phyloP scores from a whole-genome alignment of 2,797 vertebrate genomes.

The Oryzias sinensis region DNA sequence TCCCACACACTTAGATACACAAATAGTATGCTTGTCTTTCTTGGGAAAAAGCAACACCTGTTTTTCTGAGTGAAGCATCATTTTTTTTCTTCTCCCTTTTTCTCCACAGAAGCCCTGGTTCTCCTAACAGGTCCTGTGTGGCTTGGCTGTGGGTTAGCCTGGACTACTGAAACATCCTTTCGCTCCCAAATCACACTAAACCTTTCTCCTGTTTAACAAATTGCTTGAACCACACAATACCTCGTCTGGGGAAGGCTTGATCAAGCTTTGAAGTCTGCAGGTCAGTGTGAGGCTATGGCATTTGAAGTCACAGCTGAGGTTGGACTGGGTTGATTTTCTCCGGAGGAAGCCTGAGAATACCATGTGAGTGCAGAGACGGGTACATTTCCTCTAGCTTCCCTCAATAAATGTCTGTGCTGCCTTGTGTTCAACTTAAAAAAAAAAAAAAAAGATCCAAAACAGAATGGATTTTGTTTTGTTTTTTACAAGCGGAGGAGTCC shows the following conservation, averaged over 20 bases:
- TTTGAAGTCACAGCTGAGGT: constrained; percentile 66
- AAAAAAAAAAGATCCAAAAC: too few species aligned
- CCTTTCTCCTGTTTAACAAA: constrained; percentile 76
- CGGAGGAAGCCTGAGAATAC: constrained; percentile 34
- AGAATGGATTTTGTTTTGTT: too few species aligned
- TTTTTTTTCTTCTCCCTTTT: constrained; percentile 15
- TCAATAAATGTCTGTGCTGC: neutral
- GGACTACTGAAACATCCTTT: constrained; percentile 67
- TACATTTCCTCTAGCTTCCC: neutral
- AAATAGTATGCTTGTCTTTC: constrained; percentile 48
- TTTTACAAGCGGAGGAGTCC: too few species aligned
- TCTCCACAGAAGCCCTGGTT: constrained; percentile 25
- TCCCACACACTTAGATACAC: constrained; percentile 33
- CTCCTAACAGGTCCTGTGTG: constrained; percentile 44
- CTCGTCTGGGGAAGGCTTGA: constrained; percentile 71
- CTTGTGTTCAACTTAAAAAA: too few species aligned
- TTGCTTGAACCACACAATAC: constrained; percentile 70
- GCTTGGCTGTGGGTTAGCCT: constrained; percentile 60
- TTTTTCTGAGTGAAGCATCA: constrained; percentile 25
- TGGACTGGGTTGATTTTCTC: constrained; percentile 48
- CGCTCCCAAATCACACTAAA: constrained; percentile 69
- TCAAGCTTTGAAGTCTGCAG: constrained; percentile 78
- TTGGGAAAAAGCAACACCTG: constrained; percentile 29
- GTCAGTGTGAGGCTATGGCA: constrained; percentile 73
- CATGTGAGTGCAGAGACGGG: constrained; percentile 18